A percentile compares a stretch with the other conserved stretches of the same genome.
Evolutionary conservation across 1,140 invertebrate genomes (phyloP).

Genomic region (Heterodera schachtii): DNA sequence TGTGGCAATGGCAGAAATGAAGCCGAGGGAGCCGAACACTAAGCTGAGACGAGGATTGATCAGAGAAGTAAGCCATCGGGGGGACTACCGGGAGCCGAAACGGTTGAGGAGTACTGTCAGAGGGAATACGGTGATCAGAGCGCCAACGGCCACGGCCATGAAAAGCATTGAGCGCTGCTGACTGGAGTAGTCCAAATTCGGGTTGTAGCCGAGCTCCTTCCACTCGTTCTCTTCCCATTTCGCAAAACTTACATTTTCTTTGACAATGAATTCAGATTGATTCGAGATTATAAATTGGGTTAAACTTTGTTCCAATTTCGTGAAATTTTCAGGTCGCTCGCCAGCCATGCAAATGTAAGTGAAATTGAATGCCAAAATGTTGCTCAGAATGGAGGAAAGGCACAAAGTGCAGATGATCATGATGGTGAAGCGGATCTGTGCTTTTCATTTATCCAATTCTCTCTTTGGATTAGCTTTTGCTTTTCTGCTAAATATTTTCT

Average conservation of each 20-base stretch:
- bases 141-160: constrained; percentile 60
- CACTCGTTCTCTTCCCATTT: constrained; percentile 31
- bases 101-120: constrained; percentile 58
- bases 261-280: not conserved
- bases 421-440: constrained; percentile 60
- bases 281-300: not conserved
- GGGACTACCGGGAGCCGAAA: constrained; percentile 49
- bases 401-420: constrained; percentile 60
- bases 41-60: not conserved
- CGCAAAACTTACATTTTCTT: not conserved
- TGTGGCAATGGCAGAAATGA: constrained; percentile 57
- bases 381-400: constrained; percentile 60
- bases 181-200: constrained; percentile 57
- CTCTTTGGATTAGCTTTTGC: too few relatives aligned
- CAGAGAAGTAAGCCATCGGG: not conserved
- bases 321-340: constrained; percentile 45
- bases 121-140: constrained; percentile 60
- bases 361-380: constrained; percentile 65
- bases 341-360: constrained; percentile 64
- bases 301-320: constrained; percentile 30
- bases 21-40: constrained; percentile 37
- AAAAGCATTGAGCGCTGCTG: constrained; percentile 58
- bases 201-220: constrained; percentile 40
- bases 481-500: too few relatives aligned
- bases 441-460: too few relatives aligned